Evolutionary conservation across 2,797 vertebrate genomes (phyloP), one percentile per base, ranked within the genome.

Genomic region (Labeo calbasu): DNA sequence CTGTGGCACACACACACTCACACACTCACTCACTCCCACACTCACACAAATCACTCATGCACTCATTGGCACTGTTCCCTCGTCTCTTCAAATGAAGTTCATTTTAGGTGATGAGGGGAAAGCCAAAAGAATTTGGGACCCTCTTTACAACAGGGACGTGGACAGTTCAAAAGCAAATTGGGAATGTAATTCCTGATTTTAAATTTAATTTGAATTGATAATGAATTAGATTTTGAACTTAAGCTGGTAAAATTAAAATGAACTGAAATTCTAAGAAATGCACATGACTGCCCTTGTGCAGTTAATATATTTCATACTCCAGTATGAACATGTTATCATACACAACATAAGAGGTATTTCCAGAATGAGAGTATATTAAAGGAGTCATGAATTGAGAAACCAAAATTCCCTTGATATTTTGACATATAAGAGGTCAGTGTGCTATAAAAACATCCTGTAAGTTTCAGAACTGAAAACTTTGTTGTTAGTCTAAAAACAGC

Each of bases 21-120:
- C 65, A 6, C 28, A 32, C 59, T 25, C 40, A 13, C 43, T 19
- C 28, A 59, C 32, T 57, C 40, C 48, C 59, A 55, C 59, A 77
- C 46, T 10, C 36, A 32, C 50, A 83, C 32, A 55, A 43, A 79
- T 63, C 82, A 83, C 50, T 57, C 51, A 46, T 55, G 72, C 17
- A 28, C 57, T 66, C 17, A 14, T 40, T 83, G 51, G 73, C 65
- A 68, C 63, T 40, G 32, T 83, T 51, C 72, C 61, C 28, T 13
- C 25, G 28, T 23, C 61, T 66, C n/a, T 76, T 57, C 61, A 23
- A 14, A 57, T 69, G 15, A 77, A 66, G 73, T 75, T 75, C 32
- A 55, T 82, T 55, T 55, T 15, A 82, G 59, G 57, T 40, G 21
- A 66, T 25, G 23, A 51, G 1, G 71, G 71, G 40, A 32, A 25